Base-by-base conservation (phyloP, 2,113 vertebrate genomes). In the Python bivittatus region DNA sequence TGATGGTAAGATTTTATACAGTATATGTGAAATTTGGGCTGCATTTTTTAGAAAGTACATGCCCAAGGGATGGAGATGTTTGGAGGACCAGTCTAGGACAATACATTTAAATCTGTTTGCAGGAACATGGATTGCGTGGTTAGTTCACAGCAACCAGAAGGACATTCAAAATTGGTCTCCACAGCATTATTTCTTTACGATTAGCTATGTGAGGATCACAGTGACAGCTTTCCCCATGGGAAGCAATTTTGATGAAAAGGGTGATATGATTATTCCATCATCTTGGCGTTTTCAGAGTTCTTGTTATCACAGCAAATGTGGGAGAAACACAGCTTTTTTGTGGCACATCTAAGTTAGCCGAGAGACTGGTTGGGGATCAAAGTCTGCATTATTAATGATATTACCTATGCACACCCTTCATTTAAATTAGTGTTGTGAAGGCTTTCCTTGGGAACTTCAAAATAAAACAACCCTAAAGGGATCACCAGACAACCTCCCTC, bases 321-420 rank as follows among this genome's bases (percentile, higher is more conserved):
- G 52, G 91, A 4, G 88, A 93, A 95, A 89, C 87, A 89, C 0
- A 0, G 52, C 60, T 92, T 95, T 95, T 93, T 86, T 58, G 86
- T 10, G 95, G 90, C 96, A 93, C 58, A 88, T 93, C 88, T 93
- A 86, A 90, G 90, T 95, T 95, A 91, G 90, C 92, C 84, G 90
- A 60, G 60, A 95, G 53, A 94, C 22, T 0, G 0, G 91, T 92
- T 48, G 90, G 61, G 56, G 96, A 97, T 94, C 94, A 96, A 96
- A 96, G 92, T 1, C 87, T 94, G 54, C 90, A 83, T 96, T 95
- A 92, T 96, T 95, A 94, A 95, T 95, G 86, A 86, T 58, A 89
- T 95, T 96, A 92, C 91, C 96, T 94, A 58, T 64, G 93, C 52
- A 60, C 84, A 60, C 54, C 42, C 91, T 93, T 95, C 91, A 93